phyloP scores from a whole-genome alignment of 2,797 vertebrate genomes.

The Pachyuromys duprasi region DNA sequence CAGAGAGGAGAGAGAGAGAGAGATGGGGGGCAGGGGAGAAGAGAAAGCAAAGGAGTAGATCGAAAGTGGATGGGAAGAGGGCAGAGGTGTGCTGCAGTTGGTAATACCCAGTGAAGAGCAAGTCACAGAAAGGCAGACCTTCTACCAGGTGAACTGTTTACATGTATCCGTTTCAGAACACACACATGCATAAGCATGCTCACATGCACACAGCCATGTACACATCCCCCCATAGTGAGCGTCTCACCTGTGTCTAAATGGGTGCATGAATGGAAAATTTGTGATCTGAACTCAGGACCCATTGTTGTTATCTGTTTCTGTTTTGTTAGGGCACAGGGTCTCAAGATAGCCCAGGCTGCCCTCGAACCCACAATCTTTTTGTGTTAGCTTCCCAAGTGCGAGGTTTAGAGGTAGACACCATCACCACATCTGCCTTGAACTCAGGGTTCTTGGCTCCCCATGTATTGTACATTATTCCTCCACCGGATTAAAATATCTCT shows the following conservation, averaged over 20 bases:
- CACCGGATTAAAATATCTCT: conserved; percentile 68
- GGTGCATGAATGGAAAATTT: background rate
- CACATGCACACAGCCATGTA: background rate
- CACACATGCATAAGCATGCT: too few species aligned
- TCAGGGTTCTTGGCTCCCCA: background rate
- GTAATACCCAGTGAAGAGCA: background rate
- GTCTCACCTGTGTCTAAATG: background rate
- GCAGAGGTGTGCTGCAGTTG: background rate
- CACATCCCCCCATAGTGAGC: background rate
- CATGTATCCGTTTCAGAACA: too few species aligned
- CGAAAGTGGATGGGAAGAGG: background rate
- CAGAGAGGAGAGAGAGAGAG: background rate
- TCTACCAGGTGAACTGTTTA: background rate
- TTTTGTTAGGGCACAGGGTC: background rate
- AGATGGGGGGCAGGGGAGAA: background rate
- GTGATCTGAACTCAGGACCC: conserved; percentile 18
- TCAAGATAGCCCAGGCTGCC: background rate
- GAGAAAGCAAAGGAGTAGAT: background rate
- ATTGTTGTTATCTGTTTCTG: background rate
- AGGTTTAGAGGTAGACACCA: background rate
- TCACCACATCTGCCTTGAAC: background rate
- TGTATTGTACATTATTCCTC: background rate
- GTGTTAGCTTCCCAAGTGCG: background rate
- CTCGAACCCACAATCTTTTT: background rate
- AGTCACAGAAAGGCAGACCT: background rate